These are phyloP conservation scores for Entomobrya multifasciata DNA, from an alignment of 2,888 invertebrate genomes.

Conservation along the genomic window DNA sequence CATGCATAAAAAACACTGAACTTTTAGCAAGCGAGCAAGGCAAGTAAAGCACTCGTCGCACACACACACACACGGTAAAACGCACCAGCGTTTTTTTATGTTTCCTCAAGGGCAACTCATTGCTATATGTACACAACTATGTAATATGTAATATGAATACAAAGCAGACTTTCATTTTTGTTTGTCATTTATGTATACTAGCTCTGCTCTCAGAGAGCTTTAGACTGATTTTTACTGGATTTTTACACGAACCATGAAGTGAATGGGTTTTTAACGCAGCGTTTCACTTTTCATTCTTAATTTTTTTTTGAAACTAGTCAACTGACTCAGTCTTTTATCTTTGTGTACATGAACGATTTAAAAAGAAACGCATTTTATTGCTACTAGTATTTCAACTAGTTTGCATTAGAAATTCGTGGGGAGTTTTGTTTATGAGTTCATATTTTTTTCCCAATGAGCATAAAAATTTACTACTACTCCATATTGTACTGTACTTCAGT, in stretches of 20 bases:
- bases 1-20: constrained; percentile 4
- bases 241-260: not conserved
- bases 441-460: too few relatives aligned
- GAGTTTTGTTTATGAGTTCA: too few relatives aligned
- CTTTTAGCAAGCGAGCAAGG: not conserved
- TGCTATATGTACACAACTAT: not conserved
- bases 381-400: too few relatives aligned
- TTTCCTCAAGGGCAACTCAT: constrained; percentile 22
- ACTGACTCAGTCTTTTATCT: too few relatives aligned
- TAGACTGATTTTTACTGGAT: not conserved
- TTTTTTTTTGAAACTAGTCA: too few relatives aligned
- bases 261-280: constrained; percentile 27
- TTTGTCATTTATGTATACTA: not conserved
- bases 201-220: not conserved
- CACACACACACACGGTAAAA: not conserved
- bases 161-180: not conserved
- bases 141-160: not conserved
- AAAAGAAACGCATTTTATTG: too few relatives aligned
- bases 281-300: constrained; percentile 16
- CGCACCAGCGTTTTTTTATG: not conserved
- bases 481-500: too few relatives aligned
- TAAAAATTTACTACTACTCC: too few relatives aligned
- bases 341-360: too few relatives aligned
- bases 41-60: not conserved
- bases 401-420: too few relatives aligned